Percentiles rank a stretch among this genome's conserved stretches.
Evolutionary conservation across 2,113 vertebrate genomes (phyloP).

Genomic region (Tringa solitaria): DNA sequence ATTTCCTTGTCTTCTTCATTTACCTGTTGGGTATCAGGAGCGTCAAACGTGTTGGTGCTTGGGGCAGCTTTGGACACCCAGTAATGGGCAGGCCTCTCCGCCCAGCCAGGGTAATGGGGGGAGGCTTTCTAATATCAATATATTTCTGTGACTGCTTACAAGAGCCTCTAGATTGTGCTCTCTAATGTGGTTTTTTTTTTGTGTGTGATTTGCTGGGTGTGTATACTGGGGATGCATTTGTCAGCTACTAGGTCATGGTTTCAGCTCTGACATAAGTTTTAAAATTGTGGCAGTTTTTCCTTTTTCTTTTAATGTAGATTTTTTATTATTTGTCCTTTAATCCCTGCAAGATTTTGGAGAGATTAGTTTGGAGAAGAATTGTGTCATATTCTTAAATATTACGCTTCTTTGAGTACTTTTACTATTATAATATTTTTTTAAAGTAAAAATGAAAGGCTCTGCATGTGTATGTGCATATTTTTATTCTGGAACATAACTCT

Average conservation of each 20-base stretch:
- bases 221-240: neutral
- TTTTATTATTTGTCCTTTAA: neutral
- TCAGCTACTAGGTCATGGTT: neutral
- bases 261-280: neutral
- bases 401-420: neutral
- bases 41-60: fast-evolving
- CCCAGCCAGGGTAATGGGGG: too few relatives aligned
- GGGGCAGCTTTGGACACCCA: neutral
- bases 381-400: neutral
- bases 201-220: neutral
- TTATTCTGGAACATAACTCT: neutral
- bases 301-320: neutral
- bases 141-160: neutral
- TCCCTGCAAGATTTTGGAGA: neutral
- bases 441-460: neutral
- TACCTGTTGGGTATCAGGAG: neutral
- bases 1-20: neutral
- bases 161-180: neutral
- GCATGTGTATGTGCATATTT: neutral
- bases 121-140: neutral
- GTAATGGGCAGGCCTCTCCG: neutral
- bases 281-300: neutral
- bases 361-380: neutral
- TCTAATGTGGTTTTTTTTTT: neutral
- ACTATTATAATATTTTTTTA: neutral